Percentiles rank a stretch among this genome's conserved stretches.
phyloP scores from a whole-genome alignment of 2,113 vertebrate genomes.

The Malaclemys terrapin region DNA sequence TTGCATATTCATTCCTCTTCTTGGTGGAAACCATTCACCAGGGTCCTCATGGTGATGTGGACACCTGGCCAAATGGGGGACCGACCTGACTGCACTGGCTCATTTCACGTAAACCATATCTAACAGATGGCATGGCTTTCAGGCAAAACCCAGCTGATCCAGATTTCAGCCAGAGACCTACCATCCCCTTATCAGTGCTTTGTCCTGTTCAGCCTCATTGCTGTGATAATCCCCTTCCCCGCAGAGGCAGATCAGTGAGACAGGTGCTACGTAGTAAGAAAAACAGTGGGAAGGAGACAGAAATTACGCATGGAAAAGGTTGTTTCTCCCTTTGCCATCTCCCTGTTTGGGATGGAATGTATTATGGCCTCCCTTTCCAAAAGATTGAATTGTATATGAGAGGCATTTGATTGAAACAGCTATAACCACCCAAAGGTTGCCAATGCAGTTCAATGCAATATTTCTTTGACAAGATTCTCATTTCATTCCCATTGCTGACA shows the following conservation, averaged over 20 bases:
- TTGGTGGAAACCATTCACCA: neutral
- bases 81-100: neutral
- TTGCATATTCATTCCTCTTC: neutral
- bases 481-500: neutral
- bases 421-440: neutral
- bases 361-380: neutral
- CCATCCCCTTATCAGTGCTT: rapidly evolving
- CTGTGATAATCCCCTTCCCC: neutral
- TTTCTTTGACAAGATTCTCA: neutral
- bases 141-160: neutral
- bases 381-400: neutral
- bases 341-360: neutral
- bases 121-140: neutral
- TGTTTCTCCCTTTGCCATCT: neutral
- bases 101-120: neutral
- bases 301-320: neutral
- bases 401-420: neutral
- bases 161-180: neutral
- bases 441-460: rapidly evolving
- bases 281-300: neutral
- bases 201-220: neutral
- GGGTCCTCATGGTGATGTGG: neutral
- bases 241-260: neutral
- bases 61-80: rapidly evolving
- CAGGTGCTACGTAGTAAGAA: neutral